Evolutionary conservation across 1,140 invertebrate genomes (phyloP), one percentile per base, ranked within the genome.

Genomic region (Leguminivora glycinivorella): DNA sequence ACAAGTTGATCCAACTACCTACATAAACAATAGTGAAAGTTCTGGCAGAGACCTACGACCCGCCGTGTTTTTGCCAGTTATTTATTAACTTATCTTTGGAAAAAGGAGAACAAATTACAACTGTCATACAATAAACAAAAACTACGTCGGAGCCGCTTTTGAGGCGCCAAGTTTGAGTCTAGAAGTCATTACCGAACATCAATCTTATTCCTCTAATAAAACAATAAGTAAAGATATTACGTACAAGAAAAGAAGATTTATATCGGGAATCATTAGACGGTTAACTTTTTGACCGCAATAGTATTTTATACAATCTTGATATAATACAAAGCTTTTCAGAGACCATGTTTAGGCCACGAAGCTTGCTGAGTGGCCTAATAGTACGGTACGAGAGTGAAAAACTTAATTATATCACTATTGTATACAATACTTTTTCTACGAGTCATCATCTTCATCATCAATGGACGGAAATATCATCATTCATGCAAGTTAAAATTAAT

Each of bases 1-100:
- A 74, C 70, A 72, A 70, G 58, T 70, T 47, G 25, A 70, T 67
- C 71, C 43, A 72, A 77, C 72, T 74, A 74, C 69, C 60, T 73
- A 31, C 73, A 75, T 74, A 80, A 77, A 80, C 74, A 74, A 75
- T 72, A 75, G 74, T 67, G 69, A 72, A 76, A 78, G 78, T 80
- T 78, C 70, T 67, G 72, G 72, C 74, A 69, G 56, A 72, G 67
- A 70, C 68, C 71, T 66, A 72, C 71, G 71, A 68, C 63, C 47
- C 67, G 25, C 17, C 67, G 10, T 29, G 70, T 76, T 75, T 76
- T 76, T 70, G 52, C 10, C 14, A 58, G 24, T 29, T 22, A 63
- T 63, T 29, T 63, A 26, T 34, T 9, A 63, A 29, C n/a, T 63
- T 63, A 58, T 58, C 56, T 58, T 29, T 17, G 4, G 14, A 63